Evolutionary conservation across 2,888 invertebrate genomes (phyloP), one percentile per base, ranked within the genome.

Genomic region (Cepaea hortensis): DNA sequence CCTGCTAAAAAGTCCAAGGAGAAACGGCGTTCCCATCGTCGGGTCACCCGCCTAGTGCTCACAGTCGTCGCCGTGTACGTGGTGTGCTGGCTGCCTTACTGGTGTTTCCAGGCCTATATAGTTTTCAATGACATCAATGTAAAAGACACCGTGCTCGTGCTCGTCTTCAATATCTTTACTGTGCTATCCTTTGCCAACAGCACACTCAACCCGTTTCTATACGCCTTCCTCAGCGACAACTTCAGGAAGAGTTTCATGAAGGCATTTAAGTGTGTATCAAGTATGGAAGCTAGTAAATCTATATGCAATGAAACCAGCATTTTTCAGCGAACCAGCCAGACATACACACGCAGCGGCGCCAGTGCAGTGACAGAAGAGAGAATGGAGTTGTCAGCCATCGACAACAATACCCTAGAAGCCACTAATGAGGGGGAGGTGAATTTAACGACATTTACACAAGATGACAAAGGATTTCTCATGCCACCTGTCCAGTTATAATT

Each of bases 221-320:
- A 94, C 89, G 94, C 94, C 77, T 94, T 94, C 89, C 90, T 94
- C 68, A 93, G 93, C 89, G 94, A 94, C 68, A 93, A 94, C 86
- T 94, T 94, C 87, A 90, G 94, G 72, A 93, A 93, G 89, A 93
- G 93, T 87, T 94, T 94, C 89, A 87, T 92, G 81, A 94, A 94
- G 89, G 93, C 94, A n/a, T 94, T 94, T 84, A 91, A 92, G 81
- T 94, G 94, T 89, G 90, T 90, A 9, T 90, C 91, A 7, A 88
- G 90, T 7, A 88, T 90, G 7, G 93, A 93, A 73, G 90, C 90
- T 7, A 91, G 91, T 86, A 88, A 89, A 68, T 90, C 91, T 3
- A 88, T 91, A 48, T 88, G 90, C 55, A 86, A 87, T 80, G 82
- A 88, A 73, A 93, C 93, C 81, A 93, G 92, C 85, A 86, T 92